Evolutionary conservation across 1,140 invertebrate species (phyloP), one percentile per base, ranked within the genome.

Genomic region (Argopecten irradians): DNA sequence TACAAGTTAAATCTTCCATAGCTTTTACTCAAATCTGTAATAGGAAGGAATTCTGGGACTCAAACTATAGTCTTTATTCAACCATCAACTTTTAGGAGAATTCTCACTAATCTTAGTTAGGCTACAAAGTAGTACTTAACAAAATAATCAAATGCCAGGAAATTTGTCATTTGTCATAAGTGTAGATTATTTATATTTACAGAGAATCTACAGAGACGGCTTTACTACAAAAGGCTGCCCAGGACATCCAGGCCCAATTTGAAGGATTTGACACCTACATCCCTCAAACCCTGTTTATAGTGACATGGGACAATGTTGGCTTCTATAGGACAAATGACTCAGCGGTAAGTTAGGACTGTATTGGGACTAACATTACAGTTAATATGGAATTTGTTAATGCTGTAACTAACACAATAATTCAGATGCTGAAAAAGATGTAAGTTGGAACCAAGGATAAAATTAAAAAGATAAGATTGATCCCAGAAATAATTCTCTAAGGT

Each of bases 251-350:
- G 46, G 96, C 96, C 86, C 96, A 97, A 83, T 99, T 98, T 94
- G 96, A 97, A 35, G 96, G 96, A 16, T 96, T 97, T 34, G 93
- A 94, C 1, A 96, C 96, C 84, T 99, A 99, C 93, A 94, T 96
- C 86, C 96, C 97, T 0, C 95, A 94, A 83, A 96, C 96, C 93
- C 95, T 97, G 34, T 97, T 97, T 92, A 97, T 98, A 84, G 97
- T 96, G 1, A 98, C 97, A 0, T 98, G 97, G 97, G 95, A 97
- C 41, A 96, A 97, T 84, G 97, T 98, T 19, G 97, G 97, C 1
- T 97, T 96, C 92, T 97, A 96, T 94, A 96, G 96, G 82, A 92
- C 95, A 86, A 96, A 96, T 89, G 95, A 92, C 86, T 96, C 97
- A 91, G 96, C 96, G 96, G 97, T 97, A 93, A 93, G 83, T 85